Evolutionary conservation across 1,140 invertebrate species (phyloP).

Genomic region (Magallana ariakensis): DNA sequence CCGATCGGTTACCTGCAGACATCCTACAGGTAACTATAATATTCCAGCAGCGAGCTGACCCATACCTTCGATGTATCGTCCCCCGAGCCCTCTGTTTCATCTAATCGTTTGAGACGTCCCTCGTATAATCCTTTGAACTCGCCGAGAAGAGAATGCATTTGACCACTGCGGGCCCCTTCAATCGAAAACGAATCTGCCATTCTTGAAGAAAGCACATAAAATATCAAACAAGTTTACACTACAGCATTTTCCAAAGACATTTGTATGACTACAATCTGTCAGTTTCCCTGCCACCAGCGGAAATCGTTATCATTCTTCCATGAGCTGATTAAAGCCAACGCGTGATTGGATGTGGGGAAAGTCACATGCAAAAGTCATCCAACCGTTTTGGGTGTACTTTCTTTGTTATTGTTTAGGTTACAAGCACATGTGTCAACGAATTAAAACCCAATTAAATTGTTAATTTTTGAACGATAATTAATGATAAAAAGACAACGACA

Average conservation of each 20-base stretch:
- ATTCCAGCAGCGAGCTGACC: too few species aligned
- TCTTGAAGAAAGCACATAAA: neutral
- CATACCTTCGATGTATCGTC: constrained; percentile 23
- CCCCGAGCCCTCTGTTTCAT: neutral
- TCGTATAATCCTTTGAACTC: constrained; percentile 38
- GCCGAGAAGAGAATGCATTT: constrained; percentile 37
- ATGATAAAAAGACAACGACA: neutral
- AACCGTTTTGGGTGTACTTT: constrained; percentile 40
- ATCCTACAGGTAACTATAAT: too few species aligned
- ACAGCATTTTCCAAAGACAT: neutral
- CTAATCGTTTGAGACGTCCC: constrained; percentile 18
- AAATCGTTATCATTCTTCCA: constrained; percentile 38
- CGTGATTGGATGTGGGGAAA: constrained; percentile 25
- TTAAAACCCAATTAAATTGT: constrained; percentile 6
- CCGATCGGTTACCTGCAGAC: too few species aligned
- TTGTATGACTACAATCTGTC: neutral
- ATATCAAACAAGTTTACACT: neutral
- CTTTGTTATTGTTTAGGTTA: constrained; percentile 43
- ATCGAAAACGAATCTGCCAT: constrained; percentile 30
- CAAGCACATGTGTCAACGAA: constrained; percentile 23
- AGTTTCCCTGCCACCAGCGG: constrained; percentile 28
- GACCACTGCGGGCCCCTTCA: constrained; percentile 13
- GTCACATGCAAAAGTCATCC: constrained; percentile 42
- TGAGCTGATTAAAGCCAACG: neutral
- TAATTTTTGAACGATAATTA: neutral